Percentiles rank a stretch among this genome's conserved stretches.
Conservation (phyloP, 2,888 invertebrate species). For the Prenolepis imparis region DNA sequence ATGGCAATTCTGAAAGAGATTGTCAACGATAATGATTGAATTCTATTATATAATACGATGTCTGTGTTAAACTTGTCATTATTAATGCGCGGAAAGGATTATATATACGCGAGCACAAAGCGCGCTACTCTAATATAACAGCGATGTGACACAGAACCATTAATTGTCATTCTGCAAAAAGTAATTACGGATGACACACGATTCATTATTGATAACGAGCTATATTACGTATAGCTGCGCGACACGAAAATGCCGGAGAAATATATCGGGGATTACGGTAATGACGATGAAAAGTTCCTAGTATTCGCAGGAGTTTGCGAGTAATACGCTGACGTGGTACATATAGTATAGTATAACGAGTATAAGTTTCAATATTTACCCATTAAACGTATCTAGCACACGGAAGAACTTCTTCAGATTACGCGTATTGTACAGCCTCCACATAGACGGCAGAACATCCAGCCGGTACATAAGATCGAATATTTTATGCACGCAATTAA, state of each 20-base stretch:
- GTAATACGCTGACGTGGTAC: not conserved
- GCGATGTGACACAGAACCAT: not conserved
- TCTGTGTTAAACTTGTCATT: not conserved
- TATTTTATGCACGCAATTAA: slow-evolving; percentile 92
- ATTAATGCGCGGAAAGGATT: not conserved
- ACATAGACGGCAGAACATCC: slow-evolving; percentile 91
- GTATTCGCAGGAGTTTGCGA: not conserved
- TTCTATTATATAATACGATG: not conserved
- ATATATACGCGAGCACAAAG: not conserved
- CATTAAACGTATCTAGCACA: slow-evolving; percentile 91
- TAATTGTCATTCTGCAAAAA: slow-evolving; percentile 1
- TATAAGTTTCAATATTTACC: slow-evolving; percentile 86
- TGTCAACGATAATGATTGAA: not conserved
- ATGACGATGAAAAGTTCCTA: slow-evolving; percentile 7
- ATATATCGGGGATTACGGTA: slow-evolving; percentile 3
- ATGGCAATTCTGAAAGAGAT: slow-evolving; percentile 76
- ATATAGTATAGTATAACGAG: not conserved
- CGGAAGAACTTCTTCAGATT: slow-evolving; percentile 91
- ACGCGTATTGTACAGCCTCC: slow-evolving; percentile 91
- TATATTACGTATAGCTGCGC: not conserved
- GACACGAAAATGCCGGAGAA: not conserved
- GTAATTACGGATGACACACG: slow-evolving; percentile 7
- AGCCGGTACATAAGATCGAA: slow-evolving; percentile 93
- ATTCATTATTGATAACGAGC: slow-evolving; percentile 7
- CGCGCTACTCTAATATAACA: not conserved